Evolutionary conservation across 2,113 vertebrate genomes (phyloP).

Genomic region (Dasyornis broadbenti): DNA sequence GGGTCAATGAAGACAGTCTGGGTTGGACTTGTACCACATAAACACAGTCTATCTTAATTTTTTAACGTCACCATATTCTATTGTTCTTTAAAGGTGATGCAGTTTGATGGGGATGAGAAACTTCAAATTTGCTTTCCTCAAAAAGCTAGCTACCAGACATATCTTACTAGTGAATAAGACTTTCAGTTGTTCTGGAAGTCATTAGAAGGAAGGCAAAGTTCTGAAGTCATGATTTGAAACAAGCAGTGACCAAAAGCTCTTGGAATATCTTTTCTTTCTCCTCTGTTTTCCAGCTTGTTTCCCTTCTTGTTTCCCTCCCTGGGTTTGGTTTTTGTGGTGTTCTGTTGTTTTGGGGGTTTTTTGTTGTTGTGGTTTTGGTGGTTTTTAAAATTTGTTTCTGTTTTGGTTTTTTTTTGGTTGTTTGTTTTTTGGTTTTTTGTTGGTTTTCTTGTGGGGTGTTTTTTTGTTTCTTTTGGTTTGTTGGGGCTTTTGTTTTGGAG

Average conservation of each 20-base stretch:
- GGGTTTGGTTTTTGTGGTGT: not conserved
- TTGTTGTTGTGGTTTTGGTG: not conserved
- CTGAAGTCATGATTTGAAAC: not conserved
- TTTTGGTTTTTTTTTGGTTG: not conserved
- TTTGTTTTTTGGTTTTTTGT: not conserved
- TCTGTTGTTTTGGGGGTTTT: not conserved
- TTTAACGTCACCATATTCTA: not conserved
- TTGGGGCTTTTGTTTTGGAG: not conserved
- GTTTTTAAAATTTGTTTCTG: not conserved
- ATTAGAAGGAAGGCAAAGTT: not conserved
- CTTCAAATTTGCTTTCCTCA: not conserved
- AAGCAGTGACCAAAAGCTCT: not conserved
- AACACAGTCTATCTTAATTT: not conserved
- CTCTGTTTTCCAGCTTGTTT: not conserved
- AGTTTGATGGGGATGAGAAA: not conserved
- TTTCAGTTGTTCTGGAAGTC: not conserved
- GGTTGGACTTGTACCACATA: not conserved
- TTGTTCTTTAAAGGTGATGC: not conserved
- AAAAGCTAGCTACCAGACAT: not conserved
- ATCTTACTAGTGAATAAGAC: not conserved
- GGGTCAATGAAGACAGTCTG: not conserved
- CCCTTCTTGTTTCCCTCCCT: rapidly evolving
- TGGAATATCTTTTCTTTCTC: not conserved
- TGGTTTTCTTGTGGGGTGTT: not conserved
- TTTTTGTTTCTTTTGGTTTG: not conserved